A percentile compares a stretch with the other conserved stretches of the same genome.
Conservation (phyloP, 2,113 vertebrate genomes). For the Forbesichthys papilliferus region DNA sequence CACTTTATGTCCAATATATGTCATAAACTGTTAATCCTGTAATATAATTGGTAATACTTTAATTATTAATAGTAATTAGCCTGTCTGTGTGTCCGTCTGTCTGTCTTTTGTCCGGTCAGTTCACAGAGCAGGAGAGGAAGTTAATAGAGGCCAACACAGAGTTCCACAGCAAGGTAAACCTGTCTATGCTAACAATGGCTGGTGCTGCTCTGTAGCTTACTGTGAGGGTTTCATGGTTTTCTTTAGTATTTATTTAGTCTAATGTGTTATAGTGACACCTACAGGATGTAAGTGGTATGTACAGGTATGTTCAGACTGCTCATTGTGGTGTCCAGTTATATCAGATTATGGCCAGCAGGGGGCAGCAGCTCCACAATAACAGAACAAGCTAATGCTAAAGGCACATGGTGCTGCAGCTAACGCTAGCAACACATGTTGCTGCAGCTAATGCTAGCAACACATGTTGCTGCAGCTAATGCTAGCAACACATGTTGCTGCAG, state of each 20-base stretch:
- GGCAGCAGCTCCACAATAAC: no score
- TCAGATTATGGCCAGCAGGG: no score
- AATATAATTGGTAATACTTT: no score
- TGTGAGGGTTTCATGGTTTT: not conserved
- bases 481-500: no score
- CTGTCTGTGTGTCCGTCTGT: no score
- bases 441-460: no score
- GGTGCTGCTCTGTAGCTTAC: not conserved
- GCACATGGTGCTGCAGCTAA: no score
- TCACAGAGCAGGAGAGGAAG: constrained; percentile 93
- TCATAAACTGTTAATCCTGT: not conserved
- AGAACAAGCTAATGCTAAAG: no score
- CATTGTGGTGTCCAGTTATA: not conserved
- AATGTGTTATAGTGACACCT: not conserved
- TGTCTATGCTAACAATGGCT: not conserved
- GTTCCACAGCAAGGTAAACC: constrained; percentile 86
- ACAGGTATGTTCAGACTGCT: not conserved
- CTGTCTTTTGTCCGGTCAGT: constrained; percentile 69
- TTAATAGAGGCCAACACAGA: constrained; percentile 90
- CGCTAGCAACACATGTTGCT: no score
- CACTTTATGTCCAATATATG: not conserved
- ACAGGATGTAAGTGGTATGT: not conserved
- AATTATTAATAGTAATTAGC: no score
- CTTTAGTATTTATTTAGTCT: no score
- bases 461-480: no score